Conservation (phyloP, 2,113 vertebrate species). For the Pteropus alecto region DNA sequence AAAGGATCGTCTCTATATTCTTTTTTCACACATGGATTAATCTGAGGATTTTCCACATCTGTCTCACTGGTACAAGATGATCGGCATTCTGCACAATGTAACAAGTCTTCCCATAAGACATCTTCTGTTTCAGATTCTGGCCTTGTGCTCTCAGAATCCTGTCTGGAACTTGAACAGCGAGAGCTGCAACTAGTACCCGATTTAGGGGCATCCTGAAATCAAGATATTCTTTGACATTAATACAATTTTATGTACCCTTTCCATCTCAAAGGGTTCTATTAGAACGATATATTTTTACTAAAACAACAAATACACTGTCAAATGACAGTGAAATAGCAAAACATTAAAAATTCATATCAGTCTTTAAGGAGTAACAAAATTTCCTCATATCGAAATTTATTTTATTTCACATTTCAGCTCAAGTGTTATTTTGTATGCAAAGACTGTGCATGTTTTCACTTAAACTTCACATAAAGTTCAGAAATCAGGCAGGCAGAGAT, state of each 20-base stretch:
- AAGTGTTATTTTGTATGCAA: background rate
- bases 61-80: conserved; percentile 97
- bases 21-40: conserved; percentile 90
- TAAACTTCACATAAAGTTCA: conserved; percentile 33
- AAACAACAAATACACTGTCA: conserved; percentile 36
- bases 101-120: conserved; percentile 96
- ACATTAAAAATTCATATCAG: conserved; percentile 21
- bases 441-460: background rate
- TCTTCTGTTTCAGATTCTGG: conserved; percentile 98
- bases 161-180: conserved; percentile 94
- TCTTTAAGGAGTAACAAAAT: conserved; percentile 47
- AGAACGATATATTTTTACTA: conserved; percentile 30
- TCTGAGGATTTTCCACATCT: conserved; percentile 90
- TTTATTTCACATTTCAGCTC: conserved; percentile 34
- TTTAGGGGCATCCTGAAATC: conserved; percentile 91
- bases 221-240: conserved; percentile 74
- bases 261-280: conserved; percentile 41
- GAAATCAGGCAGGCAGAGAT: conserved; percentile 20
- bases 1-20: conserved; percentile 98
- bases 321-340: conserved; percentile 34
- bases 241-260: conserved; percentile 30
- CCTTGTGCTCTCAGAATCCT: conserved; percentile 95
- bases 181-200: conserved; percentile 97
- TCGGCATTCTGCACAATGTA: conserved; percentile 96
- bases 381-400: conserved; percentile 22